Base-by-base conservation (phyloP, 1,140 invertebrate species). In the Chrysoperla carnea region DNA sequence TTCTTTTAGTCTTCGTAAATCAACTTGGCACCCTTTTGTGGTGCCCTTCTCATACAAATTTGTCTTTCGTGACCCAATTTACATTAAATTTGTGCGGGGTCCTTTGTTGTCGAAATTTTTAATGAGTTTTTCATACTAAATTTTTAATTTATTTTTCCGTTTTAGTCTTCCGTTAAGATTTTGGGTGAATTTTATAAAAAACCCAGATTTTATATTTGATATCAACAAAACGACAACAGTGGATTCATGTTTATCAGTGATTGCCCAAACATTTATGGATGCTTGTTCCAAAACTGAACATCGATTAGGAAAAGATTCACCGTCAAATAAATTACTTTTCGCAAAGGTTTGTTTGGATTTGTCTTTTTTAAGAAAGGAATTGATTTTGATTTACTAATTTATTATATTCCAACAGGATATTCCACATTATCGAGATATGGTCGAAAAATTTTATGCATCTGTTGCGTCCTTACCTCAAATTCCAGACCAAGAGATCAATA, bases 141-240 rank as follows among this genome's bases (percentile, higher is more conserved):
- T n/a, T n/a, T n/a, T 11, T 35, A 6, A 35, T 35, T 35, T 40
- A 46, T 43, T 42, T 48, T 47, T 52, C 49, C 48, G 50, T 56
- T 62, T 45, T 51, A 88, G 88, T 67, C 73, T 93, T 57, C 88
- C 90, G 33, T 67, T 95, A 38, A 72, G 91, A 51, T 94, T 95
- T 69, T 96, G 92, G 92, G 86, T 94, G 11, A 94, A 94, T 65
- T 86, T 95, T 50, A 91, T 95, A 42, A 95, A 94, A 62, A 94
- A 94, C 72, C 90, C 92, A 6, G 87, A 95, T 63, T 93, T 92
- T 59, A 88, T 95, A 59, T 93, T 96, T 61, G 91, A 95, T 65
- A 85, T 95, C 38, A 85, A 92, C 53, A 93, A 94, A 66, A 90
- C 88, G 3, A 72, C 78, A 9, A 89, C 85, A 6, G 80, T 94